Evolutionary conservation across 2,797 vertebrate species (phyloP), one percentile per base, ranked within the genome.

Genomic region (Chiloscyllium punctatum): DNA sequence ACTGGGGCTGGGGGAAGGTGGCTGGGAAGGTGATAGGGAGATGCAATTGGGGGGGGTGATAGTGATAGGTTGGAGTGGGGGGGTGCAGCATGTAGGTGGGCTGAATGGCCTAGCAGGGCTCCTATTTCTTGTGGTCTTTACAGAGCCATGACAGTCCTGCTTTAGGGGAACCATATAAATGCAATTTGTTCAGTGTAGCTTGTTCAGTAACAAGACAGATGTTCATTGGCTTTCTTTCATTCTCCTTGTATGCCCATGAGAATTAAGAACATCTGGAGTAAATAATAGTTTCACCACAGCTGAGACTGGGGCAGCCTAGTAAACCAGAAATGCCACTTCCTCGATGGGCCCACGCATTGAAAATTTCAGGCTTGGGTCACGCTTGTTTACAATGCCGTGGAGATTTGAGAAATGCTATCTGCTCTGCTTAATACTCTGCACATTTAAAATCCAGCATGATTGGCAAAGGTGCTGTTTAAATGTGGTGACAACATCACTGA

Each of bases 261-360:
- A 90, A 90, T 62, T 23, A 3, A 69, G 25, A 13, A 69, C 66
- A 92, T 92, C 90, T 92, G 90, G 90, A 92, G 90, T 69, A 69
- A 25, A 69, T 37, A 92, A 90, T 92, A 92, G 90, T 42, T 69
- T 42, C 66, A 9, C 69, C 66, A 69, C 66, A 91, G 62, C 66
- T 69, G 90, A 69, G 62, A 42, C 23, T 25, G 66, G 66, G 37
- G 21, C 16, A 21, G 62, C n/a, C 42, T 90, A 69, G 68, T 37
- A 42, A 69, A 23, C 21, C 37, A 92, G 21, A 92, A 69, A 62
- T 9, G 3, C 57, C 57, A 62, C 57, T 90, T 62, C 87, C 87
- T 62, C 53, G 21, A 18, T 66, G 4, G 5, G 87, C 53, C 87
- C 53, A 90, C 30, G 53, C 87, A 90, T 66, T 90, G 53, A 90